Base-by-base conservation (phyloP, 2,888 invertebrate genomes). In the Rotaria socialis region DNA sequence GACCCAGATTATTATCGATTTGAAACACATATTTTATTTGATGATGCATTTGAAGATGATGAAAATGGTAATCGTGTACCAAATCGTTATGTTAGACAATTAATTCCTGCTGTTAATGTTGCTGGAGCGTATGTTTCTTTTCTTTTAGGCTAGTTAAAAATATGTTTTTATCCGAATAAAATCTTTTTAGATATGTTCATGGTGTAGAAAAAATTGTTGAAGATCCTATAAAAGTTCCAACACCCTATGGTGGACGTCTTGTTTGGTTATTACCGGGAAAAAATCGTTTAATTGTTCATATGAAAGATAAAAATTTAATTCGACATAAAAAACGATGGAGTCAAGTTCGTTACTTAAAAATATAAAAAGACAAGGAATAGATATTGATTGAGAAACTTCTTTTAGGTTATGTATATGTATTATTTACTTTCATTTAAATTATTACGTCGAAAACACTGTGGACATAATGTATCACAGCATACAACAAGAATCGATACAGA, bases 321-420 rank as follows among this genome's bases (percentile, higher is more conserved):
- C 94, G 97, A 90, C 96, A 97, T 92, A 94, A 96, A 90, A 98
- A 98, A 91, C 94, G 97, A 89, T 97, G 97, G 97, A 96, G 96
- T 88, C 97, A 97, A 94, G 94, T 94, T 91, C 88, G 86, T 80
- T 80, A 67, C 41, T 19, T 16, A 41, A 58, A 74, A 19, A 47
- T 8, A 35, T 35, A 35, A 35, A 35, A 35, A 2, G 35, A 35
- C 35, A 35, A n/a, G 43, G 22, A 85, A 58, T 4, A 6, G 47
- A 85, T 50, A 27, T 41, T 85, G 24, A 58, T 85, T 85, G 58
- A 60, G 27, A 7, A 41, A 56, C 24, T 41, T 27, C 0, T 60
- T 85, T 67, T 27, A 85, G 86, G 86, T 88, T 43, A 90, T 91
- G 90, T 90, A 90, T 88, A 89, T 91, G 89, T 91, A 91, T 88